These are phyloP conservation scores for Glareola pratincola DNA, from an alignment of 2,113 vertebrate species.

Conservation along the genomic window DNA sequence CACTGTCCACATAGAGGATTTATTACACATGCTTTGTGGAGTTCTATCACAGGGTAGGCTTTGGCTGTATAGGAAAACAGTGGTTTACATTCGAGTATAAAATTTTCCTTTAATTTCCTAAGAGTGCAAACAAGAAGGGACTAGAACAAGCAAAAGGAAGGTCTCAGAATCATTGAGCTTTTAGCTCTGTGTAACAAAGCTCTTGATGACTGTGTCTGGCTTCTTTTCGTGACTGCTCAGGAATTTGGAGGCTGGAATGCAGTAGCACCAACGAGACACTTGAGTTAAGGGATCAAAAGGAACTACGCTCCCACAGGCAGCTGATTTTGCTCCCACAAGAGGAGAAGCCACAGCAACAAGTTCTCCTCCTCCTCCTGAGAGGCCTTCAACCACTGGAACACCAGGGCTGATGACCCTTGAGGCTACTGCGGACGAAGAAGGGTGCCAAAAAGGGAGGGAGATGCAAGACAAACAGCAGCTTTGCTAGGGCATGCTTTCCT, in stretches of 20 bases:
- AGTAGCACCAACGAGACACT: neutral
- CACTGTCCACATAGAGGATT: neutral
- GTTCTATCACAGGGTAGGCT: neutral
- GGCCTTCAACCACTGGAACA: neutral
- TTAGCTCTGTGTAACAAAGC: neutral
- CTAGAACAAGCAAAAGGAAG: neutral
- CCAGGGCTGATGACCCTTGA: neutral
- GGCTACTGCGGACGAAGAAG: neutral
- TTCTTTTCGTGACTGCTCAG: neutral
- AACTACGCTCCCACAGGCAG: neutral
- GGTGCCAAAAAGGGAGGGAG: neutral
- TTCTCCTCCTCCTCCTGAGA: neutral
- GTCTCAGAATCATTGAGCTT: neutral
- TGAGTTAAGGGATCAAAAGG: neutral
- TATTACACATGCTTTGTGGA: neutral
- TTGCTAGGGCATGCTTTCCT: neutral
- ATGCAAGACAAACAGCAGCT: neutral
- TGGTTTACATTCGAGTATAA: neutral
- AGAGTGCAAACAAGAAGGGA: neutral
- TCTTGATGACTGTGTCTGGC: neutral
- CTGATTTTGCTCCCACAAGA: neutral
- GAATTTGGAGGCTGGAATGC: neutral
- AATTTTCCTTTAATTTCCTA: neutral
- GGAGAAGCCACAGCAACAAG: neutral
- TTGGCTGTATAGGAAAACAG: neutral